Percentiles rank a stretch among this genome's conserved stretches.
Conservation (phyloP, 2,888 invertebrate species). For the Pegoplata infirma region DNA sequence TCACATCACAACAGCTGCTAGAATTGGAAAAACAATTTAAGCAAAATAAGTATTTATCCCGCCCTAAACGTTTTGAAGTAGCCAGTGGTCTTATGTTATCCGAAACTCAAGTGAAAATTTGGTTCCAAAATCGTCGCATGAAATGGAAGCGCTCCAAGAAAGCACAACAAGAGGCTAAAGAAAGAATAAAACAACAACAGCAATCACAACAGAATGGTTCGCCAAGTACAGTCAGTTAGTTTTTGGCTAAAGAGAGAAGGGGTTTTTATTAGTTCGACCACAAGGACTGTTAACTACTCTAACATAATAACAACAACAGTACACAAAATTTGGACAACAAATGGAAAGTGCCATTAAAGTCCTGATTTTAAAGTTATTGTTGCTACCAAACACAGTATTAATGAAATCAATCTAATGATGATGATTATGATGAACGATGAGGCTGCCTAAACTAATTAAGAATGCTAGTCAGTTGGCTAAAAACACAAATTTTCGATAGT, state of each 20-base stretch:
- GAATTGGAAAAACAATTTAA: slow-evolving; percentile 99
- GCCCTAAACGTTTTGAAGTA: slow-evolving; percentile 98
- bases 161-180: slow-evolving; percentile 92
- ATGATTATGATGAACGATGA: slow-evolving; percentile 28
- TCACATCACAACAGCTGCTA: slow-evolving; percentile 96
- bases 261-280: slow-evolving; percentile 57
- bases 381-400: slow-evolving; percentile 11
- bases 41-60: slow-evolving; percentile 98
- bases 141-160: slow-evolving; percentile 99
- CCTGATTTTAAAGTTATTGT: not conserved
- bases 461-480: slow-evolving; percentile 58
- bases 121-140: slow-evolving; percentile 99
- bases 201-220: slow-evolving; percentile 67
- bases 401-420: slow-evolving; percentile 18
- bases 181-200: slow-evolving; percentile 74
- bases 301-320: no score
- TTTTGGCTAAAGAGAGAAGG: slow-evolving; percentile 52
- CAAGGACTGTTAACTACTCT: not conserved
- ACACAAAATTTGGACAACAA: slow-evolving; percentile 2
- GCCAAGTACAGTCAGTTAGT: slow-evolving; percentile 62
- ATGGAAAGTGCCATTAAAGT: no score
- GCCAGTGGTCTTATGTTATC: slow-evolving; percentile 98
- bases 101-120: slow-evolving; percentile 98
- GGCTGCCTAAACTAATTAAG: slow-evolving; percentile 49
- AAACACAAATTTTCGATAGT: slow-evolving; percentile 49